Evolutionary conservation across 2,888 invertebrate genomes (phyloP).

Genomic region (Phanerotoma sp.): DNA sequence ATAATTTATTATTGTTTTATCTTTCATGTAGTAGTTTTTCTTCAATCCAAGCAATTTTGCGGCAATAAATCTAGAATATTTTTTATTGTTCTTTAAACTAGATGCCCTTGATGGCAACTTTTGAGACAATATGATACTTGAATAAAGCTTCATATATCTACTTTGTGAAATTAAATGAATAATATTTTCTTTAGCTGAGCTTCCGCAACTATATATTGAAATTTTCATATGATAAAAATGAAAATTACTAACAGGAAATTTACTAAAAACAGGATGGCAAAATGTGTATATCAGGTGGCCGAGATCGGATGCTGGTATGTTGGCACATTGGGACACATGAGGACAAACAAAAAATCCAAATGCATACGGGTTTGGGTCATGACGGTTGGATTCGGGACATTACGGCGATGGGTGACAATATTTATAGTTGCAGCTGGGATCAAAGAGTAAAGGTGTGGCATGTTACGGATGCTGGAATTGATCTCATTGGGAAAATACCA

Average conservation of each 20-base stretch:
- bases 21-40: too few species aligned
- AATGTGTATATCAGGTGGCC: conserved; percentile 62
- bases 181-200: too few species aligned
- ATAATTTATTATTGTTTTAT: too few species aligned
- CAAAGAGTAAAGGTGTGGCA: conserved; percentile 64
- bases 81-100: too few species aligned
- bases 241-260: conserved; percentile 3
- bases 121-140: too few species aligned
- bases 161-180: too few species aligned
- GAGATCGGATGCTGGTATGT: conserved; percentile 62
- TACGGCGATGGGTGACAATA: conserved; percentile 57
- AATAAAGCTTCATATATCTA: too few species aligned
- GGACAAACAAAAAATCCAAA: conserved; percentile 31
- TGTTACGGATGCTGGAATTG: conserved; percentile 55
- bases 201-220: too few species aligned
- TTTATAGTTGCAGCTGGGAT: conserved; percentile 68
- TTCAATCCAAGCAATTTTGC: too few species aligned
- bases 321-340: conserved; percentile 57
- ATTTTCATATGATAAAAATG: not conserved
- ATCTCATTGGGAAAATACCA: conserved; percentile 58
- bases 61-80: too few species aligned
- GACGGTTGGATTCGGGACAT: conserved; percentile 68
- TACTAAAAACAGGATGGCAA: conserved; percentile 39
- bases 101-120: too few species aligned
- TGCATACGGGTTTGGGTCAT: conserved; percentile 59